These are phyloP conservation scores for Agrochola lota DNA, from an alignment of 2,888 invertebrate species.

Conservation along the genomic window DNA sequence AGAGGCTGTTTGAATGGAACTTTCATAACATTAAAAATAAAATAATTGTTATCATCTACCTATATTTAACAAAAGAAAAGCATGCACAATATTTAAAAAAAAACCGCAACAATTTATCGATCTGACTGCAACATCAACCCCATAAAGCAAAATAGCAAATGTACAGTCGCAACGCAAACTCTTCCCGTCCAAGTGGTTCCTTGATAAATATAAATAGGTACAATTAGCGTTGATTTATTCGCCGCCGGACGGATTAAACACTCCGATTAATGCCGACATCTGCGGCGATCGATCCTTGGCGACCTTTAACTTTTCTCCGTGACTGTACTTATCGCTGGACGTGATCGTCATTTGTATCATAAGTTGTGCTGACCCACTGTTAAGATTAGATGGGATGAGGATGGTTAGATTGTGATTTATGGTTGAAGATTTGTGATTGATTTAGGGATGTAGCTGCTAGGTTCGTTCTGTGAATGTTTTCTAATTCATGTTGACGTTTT, in stretches of 20 bases:
- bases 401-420: conserved; percentile 41
- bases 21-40: conserved; percentile 6
- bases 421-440: conserved; percentile 31
- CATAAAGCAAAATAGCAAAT: conserved; percentile 54
- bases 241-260: conserved; percentile 85
- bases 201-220: conserved; percentile 88
- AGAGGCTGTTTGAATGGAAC: conserved; percentile 5
- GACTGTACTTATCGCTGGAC: conserved; percentile 80
- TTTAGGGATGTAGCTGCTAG: not conserved
- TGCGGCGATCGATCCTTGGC: conserved; percentile 85
- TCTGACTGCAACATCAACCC: conserved; percentile 9
- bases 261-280: conserved; percentile 88
- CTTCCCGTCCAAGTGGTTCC: conserved; percentile 73
- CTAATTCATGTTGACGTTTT: conserved; percentile 3
- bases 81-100: not conserved
- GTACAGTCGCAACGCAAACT: conserved; percentile 77
- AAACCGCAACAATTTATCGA: not conserved
- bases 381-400: conserved; percentile 50
- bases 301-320: conserved; percentile 87
- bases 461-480: not conserved
- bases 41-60: not conserved
- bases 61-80: not conserved
- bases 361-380: conserved; percentile 61
- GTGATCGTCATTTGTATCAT: conserved; percentile 66
- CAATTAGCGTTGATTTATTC: conserved; percentile 87